These are phyloP conservation scores for Hippopotamus amphibius DNA, from an alignment of 2,113 vertebrate genomes.

Conservation along the genomic window DNA sequence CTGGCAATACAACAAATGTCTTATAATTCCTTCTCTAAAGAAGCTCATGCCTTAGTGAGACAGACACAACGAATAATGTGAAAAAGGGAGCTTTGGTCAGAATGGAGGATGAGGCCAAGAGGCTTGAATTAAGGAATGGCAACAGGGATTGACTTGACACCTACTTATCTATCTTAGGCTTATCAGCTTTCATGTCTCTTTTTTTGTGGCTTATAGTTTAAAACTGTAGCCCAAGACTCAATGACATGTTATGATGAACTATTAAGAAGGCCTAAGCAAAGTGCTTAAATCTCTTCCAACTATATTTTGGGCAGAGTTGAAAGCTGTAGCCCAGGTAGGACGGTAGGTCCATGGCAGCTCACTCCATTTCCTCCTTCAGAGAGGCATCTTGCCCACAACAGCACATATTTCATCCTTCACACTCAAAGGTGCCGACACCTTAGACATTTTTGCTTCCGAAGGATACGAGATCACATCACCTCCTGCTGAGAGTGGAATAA, in stretches of 20 bases:
- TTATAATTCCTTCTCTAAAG: neutral
- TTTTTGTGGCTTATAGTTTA: neutral
- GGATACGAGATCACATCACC: neutral
- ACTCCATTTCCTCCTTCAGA: neutral
- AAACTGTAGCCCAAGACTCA: neutral
- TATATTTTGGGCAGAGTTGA: accelerated
- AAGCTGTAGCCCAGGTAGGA: neutral
- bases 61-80: neutral
- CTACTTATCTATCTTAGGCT: neutral
- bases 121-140: neutral
- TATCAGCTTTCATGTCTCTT: neutral
- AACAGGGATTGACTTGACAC: accelerated
- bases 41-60: neutral
- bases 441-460: neutral
- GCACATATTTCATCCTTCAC: neutral
- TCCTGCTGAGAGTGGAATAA: neutral
- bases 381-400: accelerated
- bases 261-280: neutral
- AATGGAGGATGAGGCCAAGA: neutral
- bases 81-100: neutral
- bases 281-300: neutral
- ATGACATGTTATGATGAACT: neutral
- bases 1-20: neutral
- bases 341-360: accelerated
- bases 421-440: neutral